A percentile compares a stretch with the other conserved stretches of the same genome.
Conservation (phyloP, 2,797 vertebrate genomes). For the Microctenopoma stevenorrisi region DNA sequence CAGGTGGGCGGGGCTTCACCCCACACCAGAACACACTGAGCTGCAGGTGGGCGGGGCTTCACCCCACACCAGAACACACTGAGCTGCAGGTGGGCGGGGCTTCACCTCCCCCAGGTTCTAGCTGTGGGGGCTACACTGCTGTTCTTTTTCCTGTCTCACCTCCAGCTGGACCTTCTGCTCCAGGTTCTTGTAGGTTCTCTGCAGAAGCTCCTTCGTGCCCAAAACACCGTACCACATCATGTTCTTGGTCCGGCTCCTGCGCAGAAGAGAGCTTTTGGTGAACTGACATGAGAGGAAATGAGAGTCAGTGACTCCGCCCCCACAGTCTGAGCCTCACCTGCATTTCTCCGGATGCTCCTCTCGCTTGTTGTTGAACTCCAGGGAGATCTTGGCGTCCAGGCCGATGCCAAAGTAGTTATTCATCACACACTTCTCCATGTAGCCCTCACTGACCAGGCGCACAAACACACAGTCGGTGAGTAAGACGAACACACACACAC, state of each 20-base stretch:
- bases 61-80: too few relatives aligned
- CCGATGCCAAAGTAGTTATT: conserved; percentile 99
- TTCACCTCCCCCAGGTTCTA: too few relatives aligned
- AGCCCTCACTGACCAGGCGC: conserved; percentile 88
- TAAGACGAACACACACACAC: not conserved
- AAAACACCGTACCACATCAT: conserved; percentile 99
- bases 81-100: too few relatives aligned
- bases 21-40: too few relatives aligned
- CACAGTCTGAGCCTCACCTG: conserved; percentile 83
- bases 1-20: too few relatives aligned
- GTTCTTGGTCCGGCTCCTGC: conserved; percentile 97
- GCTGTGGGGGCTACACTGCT: too few relatives aligned
- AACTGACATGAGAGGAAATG: not conserved
- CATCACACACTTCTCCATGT: conserved; percentile 98
- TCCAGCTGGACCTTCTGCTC: conserved; percentile 98
- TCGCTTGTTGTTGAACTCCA: conserved; percentile 98
- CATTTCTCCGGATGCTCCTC: conserved; percentile 98
- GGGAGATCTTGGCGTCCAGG: conserved; percentile 97
- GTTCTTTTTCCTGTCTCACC: conserved; percentile 74
- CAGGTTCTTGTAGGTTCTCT: conserved; percentile 98
- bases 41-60: too few relatives aligned
- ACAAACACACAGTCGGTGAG: not conserved
- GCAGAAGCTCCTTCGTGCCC: conserved; percentile 95
- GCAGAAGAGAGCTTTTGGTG: not conserved
- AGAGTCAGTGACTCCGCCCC: not conserved